Conservation (phyloP, 2,113 vertebrate species). For the Axis porcinus region DNA sequence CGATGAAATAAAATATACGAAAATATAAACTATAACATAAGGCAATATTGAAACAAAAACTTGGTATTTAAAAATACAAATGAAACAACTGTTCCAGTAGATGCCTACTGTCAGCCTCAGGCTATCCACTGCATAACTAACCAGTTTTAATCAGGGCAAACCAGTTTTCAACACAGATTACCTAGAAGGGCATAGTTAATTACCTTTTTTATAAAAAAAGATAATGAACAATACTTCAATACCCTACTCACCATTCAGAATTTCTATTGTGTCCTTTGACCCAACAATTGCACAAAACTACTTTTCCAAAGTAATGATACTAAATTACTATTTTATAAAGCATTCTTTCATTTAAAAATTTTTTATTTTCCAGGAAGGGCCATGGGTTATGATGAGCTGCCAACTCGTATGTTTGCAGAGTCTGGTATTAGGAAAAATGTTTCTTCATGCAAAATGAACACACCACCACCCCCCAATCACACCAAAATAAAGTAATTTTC, state of each 20-base stretch:
- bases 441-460: background rate
- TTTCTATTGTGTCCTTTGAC: background rate
- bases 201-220: background rate
- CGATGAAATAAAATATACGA: background rate
- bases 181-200: background rate
- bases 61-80: background rate
- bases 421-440: background rate
- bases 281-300: background rate
- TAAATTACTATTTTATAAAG: background rate
- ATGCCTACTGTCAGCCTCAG: background rate
- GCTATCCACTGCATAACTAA: background rate
- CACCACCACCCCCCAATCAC: background rate
- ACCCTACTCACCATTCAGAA: background rate
- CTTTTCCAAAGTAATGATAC: background rate
- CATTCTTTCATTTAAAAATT: background rate
- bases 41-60: background rate
- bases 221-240: background rate
- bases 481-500: background rate
- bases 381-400: background rate
- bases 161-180: background rate
- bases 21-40: background rate
- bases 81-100: background rate
- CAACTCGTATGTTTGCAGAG: background rate
- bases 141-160: background rate
- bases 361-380: background rate